A percentile compares a stretch with the other conserved stretches of the same genome.
Conservation (phyloP, 2,797 vertebrate genomes). For the Crypturellus tataupa region DNA sequence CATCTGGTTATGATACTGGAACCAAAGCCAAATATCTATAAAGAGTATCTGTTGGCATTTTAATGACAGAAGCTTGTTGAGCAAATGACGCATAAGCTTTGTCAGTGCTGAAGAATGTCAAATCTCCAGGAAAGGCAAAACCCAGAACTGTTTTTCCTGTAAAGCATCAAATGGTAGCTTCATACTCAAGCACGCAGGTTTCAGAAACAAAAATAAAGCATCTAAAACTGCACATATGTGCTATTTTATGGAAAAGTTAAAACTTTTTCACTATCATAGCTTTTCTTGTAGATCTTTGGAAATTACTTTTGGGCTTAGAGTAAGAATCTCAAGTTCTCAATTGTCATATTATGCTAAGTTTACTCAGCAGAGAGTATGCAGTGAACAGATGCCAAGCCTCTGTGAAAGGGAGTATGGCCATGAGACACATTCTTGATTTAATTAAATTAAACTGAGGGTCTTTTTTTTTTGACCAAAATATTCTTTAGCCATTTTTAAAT, state of each 20-base stretch:
- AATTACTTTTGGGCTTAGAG: not conserved
- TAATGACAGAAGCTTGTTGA: not conserved
- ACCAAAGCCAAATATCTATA: slow-evolving; percentile 38
- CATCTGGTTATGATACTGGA: slow-evolving; percentile 47
- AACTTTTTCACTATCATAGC: not conserved
- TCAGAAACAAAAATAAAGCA: not conserved
- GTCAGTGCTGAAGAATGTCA: not conserved
- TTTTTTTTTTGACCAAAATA: not conserved
- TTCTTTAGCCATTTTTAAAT: not conserved
- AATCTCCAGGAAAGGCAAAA: not conserved
- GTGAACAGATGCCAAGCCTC: not conserved
- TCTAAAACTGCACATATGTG: not conserved
- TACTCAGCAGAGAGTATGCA: not conserved
- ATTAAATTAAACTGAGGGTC: not conserved
- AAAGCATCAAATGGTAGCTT: not conserved
- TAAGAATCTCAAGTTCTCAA: not conserved
- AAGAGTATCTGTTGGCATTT: slow-evolving; percentile 36
- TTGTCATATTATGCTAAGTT: not conserved
- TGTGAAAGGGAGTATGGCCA: not conserved
- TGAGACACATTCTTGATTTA: not conserved
- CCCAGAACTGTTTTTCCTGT: not conserved
- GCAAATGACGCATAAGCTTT: slow-evolving; percentile 1
- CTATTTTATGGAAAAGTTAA: not conserved
- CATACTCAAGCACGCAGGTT: not conserved
- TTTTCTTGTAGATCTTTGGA: not conserved